These are phyloP conservation scores for Lathamus discolor DNA, from an alignment of 2,113 vertebrate species.

Conservation along the genomic window DNA sequence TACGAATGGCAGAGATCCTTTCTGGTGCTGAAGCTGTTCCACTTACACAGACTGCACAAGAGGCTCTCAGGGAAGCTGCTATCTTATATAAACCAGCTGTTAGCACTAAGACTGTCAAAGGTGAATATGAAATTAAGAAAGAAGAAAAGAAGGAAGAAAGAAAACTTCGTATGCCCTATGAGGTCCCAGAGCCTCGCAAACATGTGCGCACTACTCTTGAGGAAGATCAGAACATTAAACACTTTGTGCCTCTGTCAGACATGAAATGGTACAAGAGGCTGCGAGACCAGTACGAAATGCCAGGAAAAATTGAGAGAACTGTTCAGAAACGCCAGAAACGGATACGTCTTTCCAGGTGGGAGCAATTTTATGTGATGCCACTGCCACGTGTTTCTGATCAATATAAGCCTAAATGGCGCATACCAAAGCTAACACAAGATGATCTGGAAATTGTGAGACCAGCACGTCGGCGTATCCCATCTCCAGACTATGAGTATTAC, in stretches of 20 bases:
- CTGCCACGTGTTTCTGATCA: constrained; percentile 94
- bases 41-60: constrained; percentile 86
- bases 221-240: constrained; percentile 91
- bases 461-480: constrained; percentile 85
- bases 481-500: constrained; percentile 87
- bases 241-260: constrained; percentile 92
- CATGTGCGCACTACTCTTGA: constrained; percentile 77
- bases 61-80: constrained; percentile 92
- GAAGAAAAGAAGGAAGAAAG: constrained; percentile 93
- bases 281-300: constrained; percentile 96
- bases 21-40: constrained; percentile 82
- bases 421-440: constrained; percentile 88
- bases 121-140: constrained; percentile 84
- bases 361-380: constrained; percentile 96
- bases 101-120: constrained; percentile 89
- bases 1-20: constrained; percentile 91
- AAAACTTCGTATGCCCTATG: constrained; percentile 92
- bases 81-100: constrained; percentile 92
- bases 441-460: constrained; percentile 96
- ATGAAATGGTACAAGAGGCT: constrained; percentile 99
- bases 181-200: constrained; percentile 85
- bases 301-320: constrained; percentile 90
- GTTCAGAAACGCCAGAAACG: constrained; percentile 92
- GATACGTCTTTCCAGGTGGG: constrained; percentile 96
- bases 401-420: constrained; percentile 91